Percentiles rank a stretch among this genome's conserved stretches.
These are phyloP conservation scores for Hiodon alosoides DNA, from an alignment of 2,113 vertebrate genomes.

Conservation along the genomic window DNA sequence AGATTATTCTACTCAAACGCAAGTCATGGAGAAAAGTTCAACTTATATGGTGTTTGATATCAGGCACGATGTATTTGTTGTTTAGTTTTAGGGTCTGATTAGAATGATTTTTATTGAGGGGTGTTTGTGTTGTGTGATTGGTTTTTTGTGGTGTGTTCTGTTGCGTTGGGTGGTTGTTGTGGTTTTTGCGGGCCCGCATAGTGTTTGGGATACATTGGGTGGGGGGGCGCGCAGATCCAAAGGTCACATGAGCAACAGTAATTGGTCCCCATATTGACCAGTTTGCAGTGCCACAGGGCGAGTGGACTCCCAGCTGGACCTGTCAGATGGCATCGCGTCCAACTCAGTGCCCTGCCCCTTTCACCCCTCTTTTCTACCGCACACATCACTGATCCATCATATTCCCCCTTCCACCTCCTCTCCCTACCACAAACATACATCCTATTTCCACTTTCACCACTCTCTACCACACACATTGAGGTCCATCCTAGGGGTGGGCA, in stretches of 20 bases:
- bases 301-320: slow-evolving; percentile 71
- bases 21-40: slow-evolving; percentile 68
- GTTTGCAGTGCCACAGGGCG: slow-evolving; percentile 65
- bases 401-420: slow-evolving; percentile 34
- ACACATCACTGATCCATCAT: too few relatives aligned
- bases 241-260: slow-evolving; percentile 70
- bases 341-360: slow-evolving; percentile 63
- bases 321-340: slow-evolving; percentile 72
- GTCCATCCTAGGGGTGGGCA: too few relatives aligned
- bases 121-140: slow-evolving; percentile 18
- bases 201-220: slow-evolving; percentile 16
- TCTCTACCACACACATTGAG: not conserved
- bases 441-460: not conserved
- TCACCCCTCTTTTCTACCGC: slow-evolving; percentile 41
- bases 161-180: too few relatives aligned
- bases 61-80: slow-evolving; percentile 7
- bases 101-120: slow-evolving; percentile 23
- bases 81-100: slow-evolving; percentile 17
- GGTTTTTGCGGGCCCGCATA: too few relatives aligned
- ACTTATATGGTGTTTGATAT: slow-evolving; percentile 23
- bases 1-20: slow-evolving; percentile 52
- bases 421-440: slow-evolving; percentile 21
- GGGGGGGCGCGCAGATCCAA: slow-evolving; percentile 46
- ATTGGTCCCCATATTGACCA: slow-evolving; percentile 73
- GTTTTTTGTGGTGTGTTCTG: too few relatives aligned